Percentiles rank a stretch among this genome's conserved stretches.
These are phyloP conservation scores for Corydoras maculifer DNA, from an alignment of 2,113 vertebrate genomes.

Conservation along the genomic window DNA sequence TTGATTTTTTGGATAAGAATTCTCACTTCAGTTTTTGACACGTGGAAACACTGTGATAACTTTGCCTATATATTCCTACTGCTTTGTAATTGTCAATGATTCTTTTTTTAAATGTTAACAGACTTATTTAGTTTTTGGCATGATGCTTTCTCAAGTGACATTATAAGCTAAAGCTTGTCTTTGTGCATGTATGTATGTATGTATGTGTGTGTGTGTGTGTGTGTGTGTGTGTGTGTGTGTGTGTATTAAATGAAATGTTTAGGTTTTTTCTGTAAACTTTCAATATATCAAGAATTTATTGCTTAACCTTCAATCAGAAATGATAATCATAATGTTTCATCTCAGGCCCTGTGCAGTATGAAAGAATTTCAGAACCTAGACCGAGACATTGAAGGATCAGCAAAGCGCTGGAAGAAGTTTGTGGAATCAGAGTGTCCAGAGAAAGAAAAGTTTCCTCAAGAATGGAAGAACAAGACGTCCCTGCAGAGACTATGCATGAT, in stretches of 20 bases:
- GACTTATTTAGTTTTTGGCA: too few relatives aligned
- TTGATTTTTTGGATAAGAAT: not conserved
- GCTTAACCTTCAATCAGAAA: too few relatives aligned
- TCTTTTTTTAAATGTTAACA: not conserved
- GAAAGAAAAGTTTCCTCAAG: slow-evolving; percentile 90
- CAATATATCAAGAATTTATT: too few relatives aligned
- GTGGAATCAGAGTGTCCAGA: slow-evolving; percentile 88
- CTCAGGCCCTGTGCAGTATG: slow-evolving; percentile 79
- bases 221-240: too few relatives aligned
- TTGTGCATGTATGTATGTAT: too few relatives aligned
- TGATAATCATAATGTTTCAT: slow-evolving; percentile 7
- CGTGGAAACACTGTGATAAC: slow-evolving; percentile 6
- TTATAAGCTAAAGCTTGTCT: too few relatives aligned
- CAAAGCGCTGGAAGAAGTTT: slow-evolving; percentile 92
- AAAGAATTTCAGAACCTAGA: slow-evolving; percentile 87
- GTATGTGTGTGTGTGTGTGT: too few relatives aligned
- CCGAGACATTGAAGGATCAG: slow-evolving; percentile 85
- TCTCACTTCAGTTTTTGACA: slow-evolving; percentile 1
- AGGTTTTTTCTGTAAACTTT: too few relatives aligned
- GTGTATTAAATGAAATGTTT: too few relatives aligned
- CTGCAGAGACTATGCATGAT: slow-evolving; percentile 65
- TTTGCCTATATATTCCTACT: slow-evolving; percentile 2
- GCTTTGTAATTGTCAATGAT: not conserved
- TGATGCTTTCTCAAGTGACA: too few relatives aligned
- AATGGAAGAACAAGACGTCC: slow-evolving; percentile 86